Evolutionary conservation across 2,113 vertebrate genomes (phyloP), one percentile per base, ranked within the genome.

Genomic region (Heterotis niloticus): DNA sequence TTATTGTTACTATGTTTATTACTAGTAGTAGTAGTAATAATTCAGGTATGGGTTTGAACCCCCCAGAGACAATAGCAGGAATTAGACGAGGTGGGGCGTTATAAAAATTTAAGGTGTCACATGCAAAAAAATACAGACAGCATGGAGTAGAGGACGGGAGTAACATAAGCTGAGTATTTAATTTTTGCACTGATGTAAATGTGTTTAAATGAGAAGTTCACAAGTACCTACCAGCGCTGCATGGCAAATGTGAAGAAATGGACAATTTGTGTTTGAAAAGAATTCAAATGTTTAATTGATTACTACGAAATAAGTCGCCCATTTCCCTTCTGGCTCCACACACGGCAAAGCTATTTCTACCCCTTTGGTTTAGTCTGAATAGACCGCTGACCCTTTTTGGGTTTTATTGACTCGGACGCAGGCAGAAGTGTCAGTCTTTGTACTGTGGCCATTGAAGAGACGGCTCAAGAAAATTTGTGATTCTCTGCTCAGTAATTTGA

Each of bases 401-500:
- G 93, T 96, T 98, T 98, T 98, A 98, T 96, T 97, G 96, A 96
- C 95, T 97, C 94, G 93, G 94, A 96, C 95, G 93, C 89, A 87
- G 90, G 89, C 92, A 91, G 83, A 89, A 90, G 93, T 92, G 94
- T 94, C 92, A 93, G 90, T 93, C 94, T 92, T 94, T 93, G 93
- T 96, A 97, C 96, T 94, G 93, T 85, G 90, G 94, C 93, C 94
- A 93, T 94, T 93, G 91, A 92, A 93, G 91, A 95, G 89, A 92
- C 95, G 94, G 95, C 96, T 96, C 94, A 95, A 94, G 94, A 93
- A 94, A 95, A 93, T 96, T 97, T 95, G 95, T 95, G 94, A 98
- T 96, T 97, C 95, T 94, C 90, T 94, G 94, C 94, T 94, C 95
- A 91, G 96, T 98, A 98, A 98, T 98, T 99, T 99, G 97, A 96